Evolutionary conservation across 2,888 invertebrate genomes (phyloP), one percentile per base, ranked within the genome.

Genomic region (Andrena bucephala): DNA sequence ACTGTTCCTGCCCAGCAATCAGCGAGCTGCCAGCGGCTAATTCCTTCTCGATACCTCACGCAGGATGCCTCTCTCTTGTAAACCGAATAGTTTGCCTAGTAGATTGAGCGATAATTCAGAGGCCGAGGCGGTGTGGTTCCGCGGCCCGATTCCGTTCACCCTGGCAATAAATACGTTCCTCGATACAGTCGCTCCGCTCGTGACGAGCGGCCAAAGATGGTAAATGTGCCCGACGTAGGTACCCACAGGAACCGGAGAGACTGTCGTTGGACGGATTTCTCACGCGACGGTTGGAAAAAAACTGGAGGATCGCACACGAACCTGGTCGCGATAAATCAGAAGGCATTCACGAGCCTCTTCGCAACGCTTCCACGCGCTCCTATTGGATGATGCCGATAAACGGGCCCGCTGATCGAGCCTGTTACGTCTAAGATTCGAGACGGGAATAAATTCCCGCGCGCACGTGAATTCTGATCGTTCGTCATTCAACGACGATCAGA

Each of bases 381-480:
- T 67, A 31, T 20, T 20, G 33, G 68, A 33, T 54, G 31, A 36
- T 36, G 24, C 54, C 68, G 68, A 68, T 68, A 69, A 69, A 36
- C 57, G 36, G 16, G 10, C 54, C 68, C 27, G 48, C 3, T 2
- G 60, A 62, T 68, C 31, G 50, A n/a, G 27, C 76, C 62, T 31
- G 67, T 65, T 29, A 52, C 68, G 66, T 24, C n/a, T 20, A 59
- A 54, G 63, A 36, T 54, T 63, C 42, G 63, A 42, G 54, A 42
- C 54, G 76, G 36, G 62, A 77, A 57, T 81, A 66, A 68, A 70
- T 74, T 66, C 29, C 36, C 24, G 2, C 10, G 78, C 67, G 62
- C 79, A 85, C 86, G 83, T 77, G 87, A 84, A 81, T 79, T 72
- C 68, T 52, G 52, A 79, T 73, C 76, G 81, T 84, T 76, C 80